Percentiles rank a stretch among this genome's conserved stretches.
phyloP scores from a whole-genome alignment of 2,113 vertebrate genomes.

The Rhinolophus ferrumequinum region DNA sequence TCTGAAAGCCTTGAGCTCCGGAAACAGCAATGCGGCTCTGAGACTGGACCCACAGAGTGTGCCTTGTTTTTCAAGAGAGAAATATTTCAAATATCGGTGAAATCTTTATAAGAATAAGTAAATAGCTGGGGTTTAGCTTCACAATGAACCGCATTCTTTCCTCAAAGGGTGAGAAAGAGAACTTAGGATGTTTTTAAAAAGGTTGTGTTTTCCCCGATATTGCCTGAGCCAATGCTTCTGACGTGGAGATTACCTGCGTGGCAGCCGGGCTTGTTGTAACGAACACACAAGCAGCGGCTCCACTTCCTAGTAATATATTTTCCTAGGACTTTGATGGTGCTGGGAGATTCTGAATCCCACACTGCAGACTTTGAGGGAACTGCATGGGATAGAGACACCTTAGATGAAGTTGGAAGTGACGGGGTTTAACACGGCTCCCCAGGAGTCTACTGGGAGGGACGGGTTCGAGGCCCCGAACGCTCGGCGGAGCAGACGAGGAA shows the following conservation, averaged over 20 bases:
- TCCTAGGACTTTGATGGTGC: slow-evolving; percentile 76
- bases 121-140: slow-evolving; percentile 50
- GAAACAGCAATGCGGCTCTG: neutral
- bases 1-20: neutral
- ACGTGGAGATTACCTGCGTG: slow-evolving; percentile 31
- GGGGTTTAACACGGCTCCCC: slow-evolving; percentile 58
- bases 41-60: neutral
- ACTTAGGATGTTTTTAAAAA: slow-evolving; percentile 4
- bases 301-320: slow-evolving; percentile 69
- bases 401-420: slow-evolving; percentile 67
- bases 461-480: neutral
- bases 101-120: slow-evolving; percentile 49
- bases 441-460: slow-evolving; percentile 38
- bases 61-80: slow-evolving; percentile 26
- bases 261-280: slow-evolving; percentile 66
- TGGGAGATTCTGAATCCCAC: slow-evolving; percentile 71
- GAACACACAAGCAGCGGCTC: slow-evolving; percentile 64
- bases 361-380: slow-evolving; percentile 66
- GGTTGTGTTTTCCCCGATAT: slow-evolving; percentile 62
- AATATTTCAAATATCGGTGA: neutral
- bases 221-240: slow-evolving; percentile 20
- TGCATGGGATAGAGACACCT: slow-evolving; percentile 62
- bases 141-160: neutral
- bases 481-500: neutral
- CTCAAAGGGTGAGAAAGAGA: slow-evolving; percentile 49